These are phyloP conservation scores for Lacanobia oleracea DNA, from an alignment of 2,888 invertebrate species.

Conservation along the genomic window DNA sequence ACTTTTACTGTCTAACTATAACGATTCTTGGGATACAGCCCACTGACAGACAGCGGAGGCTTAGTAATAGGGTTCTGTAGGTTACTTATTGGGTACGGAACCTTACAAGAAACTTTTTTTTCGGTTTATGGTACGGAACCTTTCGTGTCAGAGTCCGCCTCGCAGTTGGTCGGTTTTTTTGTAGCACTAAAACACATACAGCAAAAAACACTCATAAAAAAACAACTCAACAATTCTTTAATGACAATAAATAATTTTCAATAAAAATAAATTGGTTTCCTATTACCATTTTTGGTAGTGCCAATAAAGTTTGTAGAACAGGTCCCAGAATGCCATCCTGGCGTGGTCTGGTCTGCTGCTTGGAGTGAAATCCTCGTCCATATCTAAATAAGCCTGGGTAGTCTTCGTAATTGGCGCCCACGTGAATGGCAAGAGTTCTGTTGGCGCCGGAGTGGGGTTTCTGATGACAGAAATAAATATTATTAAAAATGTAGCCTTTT, in stretches of 20 bases:
- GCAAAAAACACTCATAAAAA: no score
- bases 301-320: slow-evolving; percentile 65
- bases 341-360: slow-evolving; percentile 54
- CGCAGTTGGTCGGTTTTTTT: no score
- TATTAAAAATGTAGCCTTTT: not conserved
- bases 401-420: slow-evolving; percentile 63
- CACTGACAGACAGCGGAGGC: no score
- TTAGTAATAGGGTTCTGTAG: no score
- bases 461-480: slow-evolving; percentile 8
- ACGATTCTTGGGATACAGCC: no score
- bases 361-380: slow-evolving; percentile 47
- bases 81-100: no score
- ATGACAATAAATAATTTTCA: not conserved
- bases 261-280: not conserved
- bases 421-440: slow-evolving; percentile 59
- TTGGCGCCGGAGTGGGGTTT: slow-evolving; percentile 64
- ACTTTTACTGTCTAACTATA: no score
- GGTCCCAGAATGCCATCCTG: slow-evolving; percentile 65
- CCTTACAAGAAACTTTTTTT: no score
- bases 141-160: no score
- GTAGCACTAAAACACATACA: no score
- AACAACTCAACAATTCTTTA: not conserved
- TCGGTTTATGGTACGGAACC: no score
- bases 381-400: slow-evolving; percentile 49
- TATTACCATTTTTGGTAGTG: slow-evolving; percentile 48